Evolutionary conservation across 1,140 invertebrate species (phyloP).

Genomic region (Pomacea maculata): DNA sequence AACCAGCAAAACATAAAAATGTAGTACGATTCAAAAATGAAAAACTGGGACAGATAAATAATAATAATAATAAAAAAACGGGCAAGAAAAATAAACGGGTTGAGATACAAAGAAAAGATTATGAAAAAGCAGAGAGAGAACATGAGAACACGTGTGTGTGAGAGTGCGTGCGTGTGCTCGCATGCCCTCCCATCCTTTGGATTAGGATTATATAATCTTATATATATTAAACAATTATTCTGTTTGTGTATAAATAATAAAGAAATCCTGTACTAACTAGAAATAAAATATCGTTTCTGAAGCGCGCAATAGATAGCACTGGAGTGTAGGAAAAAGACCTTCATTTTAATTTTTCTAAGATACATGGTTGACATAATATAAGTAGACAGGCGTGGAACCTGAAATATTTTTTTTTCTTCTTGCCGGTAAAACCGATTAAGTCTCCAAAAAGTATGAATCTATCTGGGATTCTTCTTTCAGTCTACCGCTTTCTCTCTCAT

Average conservation of each 20-base stretch:
- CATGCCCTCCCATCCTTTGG: neutral
- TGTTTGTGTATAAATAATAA: neutral
- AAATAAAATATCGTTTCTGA: neutral
- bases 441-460: neutral
- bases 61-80: too few relatives aligned
- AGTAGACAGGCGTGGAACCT: neutral
- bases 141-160: neutral
- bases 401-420: neutral
- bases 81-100: neutral
- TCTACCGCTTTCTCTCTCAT: neutral
- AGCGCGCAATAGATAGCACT: too few relatives aligned
- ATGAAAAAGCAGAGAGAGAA: neutral
- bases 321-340: too few relatives aligned
- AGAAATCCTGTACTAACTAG: neutral
- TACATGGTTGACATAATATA: too few relatives aligned
- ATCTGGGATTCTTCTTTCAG: neutral
- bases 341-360: too few relatives aligned
- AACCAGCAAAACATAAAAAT: too few relatives aligned
- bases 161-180: constrained; percentile 1
- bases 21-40: neutral
- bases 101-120: neutral
- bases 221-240: neutral
- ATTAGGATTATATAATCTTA: neutral
- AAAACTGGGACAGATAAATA: neutral
- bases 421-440: neutral